Conservation (phyloP, 2,113 vertebrate genomes). For the Terrapene triunguis region DNA sequence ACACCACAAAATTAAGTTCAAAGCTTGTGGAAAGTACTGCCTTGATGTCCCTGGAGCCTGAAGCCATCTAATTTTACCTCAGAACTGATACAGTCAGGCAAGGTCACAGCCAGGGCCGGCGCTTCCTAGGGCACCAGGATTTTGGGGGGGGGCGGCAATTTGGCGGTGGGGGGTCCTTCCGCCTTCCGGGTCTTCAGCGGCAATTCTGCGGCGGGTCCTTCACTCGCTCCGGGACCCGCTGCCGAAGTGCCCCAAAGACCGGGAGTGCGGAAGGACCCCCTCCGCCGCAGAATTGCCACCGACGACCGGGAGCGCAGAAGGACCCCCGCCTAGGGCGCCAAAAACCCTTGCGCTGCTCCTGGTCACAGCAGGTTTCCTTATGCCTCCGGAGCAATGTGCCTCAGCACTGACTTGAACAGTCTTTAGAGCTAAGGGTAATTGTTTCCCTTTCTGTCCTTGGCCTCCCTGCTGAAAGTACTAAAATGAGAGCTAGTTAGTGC, state of each 20-base stretch:
- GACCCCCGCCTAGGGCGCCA: too few relatives aligned
- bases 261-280: too few relatives aligned
- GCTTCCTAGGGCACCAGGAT: too few relatives aligned
- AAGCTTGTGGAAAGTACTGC: neutral
- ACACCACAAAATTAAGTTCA: neutral
- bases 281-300: too few relatives aligned
- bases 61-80: neutral
- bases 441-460: neutral
- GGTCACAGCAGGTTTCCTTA: neutral
- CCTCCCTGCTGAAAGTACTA: neutral
- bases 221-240: too few relatives aligned
- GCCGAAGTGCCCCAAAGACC: too few relatives aligned
- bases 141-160: too few relatives aligned
- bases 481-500: neutral
- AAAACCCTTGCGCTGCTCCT: too few relatives aligned
- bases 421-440: neutral
- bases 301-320: too few relatives aligned
- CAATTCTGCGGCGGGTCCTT: too few relatives aligned
- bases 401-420: neutral
- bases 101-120: neutral
- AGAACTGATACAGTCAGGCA: neutral
- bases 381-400: neutral
- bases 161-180: too few relatives aligned
- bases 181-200: too few relatives aligned
- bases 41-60: neutral